These are phyloP conservation scores for Yponomeuta evonymella DNA, from an alignment of 2,888 invertebrate species.

Conservation along the genomic window DNA sequence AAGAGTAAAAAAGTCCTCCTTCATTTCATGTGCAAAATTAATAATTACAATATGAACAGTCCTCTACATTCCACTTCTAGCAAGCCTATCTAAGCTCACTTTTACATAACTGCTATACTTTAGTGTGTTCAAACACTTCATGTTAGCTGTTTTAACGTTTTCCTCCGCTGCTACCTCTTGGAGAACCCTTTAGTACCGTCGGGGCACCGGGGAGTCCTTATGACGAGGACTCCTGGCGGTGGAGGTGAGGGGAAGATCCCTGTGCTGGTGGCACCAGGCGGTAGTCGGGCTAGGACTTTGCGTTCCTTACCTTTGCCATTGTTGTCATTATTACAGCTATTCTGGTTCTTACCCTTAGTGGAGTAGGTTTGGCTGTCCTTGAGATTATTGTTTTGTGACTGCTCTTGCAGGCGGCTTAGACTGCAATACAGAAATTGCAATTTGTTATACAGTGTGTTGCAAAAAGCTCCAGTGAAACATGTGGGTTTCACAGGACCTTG, in stretches of 20 bases:
- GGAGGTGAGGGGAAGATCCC: slow-evolving; percentile 64
- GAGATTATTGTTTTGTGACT: slow-evolving; percentile 61
- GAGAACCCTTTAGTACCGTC: slow-evolving; percentile 81
- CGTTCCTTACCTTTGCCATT: slow-evolving; percentile 60
- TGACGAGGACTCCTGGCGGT: slow-evolving; percentile 71
- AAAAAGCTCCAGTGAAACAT: too few relatives aligned
- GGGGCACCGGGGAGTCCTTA: slow-evolving; percentile 86
- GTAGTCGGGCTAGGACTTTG: slow-evolving; percentile 57
- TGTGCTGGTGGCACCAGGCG: slow-evolving; percentile 48
- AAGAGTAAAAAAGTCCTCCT: background rate
- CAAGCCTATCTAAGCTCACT: background rate
- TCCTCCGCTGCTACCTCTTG: slow-evolving; percentile 56
- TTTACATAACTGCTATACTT: background rate
- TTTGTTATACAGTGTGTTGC: background rate
- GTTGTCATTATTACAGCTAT: slow-evolving; percentile 43
- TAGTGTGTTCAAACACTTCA: background rate
- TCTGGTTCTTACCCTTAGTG: slow-evolving; percentile 37
- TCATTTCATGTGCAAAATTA: background rate
- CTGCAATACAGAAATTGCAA: slow-evolving; percentile 39
- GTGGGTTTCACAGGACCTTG: too few relatives aligned
- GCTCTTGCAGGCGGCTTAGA: slow-evolving; percentile 61
- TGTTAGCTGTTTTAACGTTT: background rate
- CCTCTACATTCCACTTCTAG: background rate
- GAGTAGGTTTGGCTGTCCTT: slow-evolving; percentile 49
- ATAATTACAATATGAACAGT: background rate